Evolutionary conservation across 2,113 vertebrate species (phyloP).

Genomic region (Anguilla japonica): DNA sequence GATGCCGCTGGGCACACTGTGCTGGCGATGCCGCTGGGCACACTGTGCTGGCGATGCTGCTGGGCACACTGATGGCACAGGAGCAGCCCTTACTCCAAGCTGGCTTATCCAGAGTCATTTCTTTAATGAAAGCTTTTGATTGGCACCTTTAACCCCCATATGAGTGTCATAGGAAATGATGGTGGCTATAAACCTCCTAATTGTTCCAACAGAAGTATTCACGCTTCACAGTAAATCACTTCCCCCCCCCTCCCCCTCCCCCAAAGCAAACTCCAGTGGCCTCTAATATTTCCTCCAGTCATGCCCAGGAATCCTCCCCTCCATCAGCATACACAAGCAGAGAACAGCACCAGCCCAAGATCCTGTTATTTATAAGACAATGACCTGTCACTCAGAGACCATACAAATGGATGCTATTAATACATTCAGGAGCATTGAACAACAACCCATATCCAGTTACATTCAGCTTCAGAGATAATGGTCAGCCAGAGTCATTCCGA

Average conservation of each 20-base stretch:
- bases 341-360: slow-evolving; percentile 59
- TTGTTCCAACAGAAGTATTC: not conserved
- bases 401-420: slow-evolving; percentile 64
- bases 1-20: too few species aligned
- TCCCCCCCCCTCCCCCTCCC: not conserved
- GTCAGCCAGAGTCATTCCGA: not conserved
- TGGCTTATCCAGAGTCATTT: not conserved
- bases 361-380: slow-evolving; percentile 51
- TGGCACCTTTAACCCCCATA: not conserved
- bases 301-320: not conserved
- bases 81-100: not conserved
- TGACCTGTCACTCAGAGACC: slow-evolving; percentile 54
- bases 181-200: not conserved
- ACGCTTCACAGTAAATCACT: not conserved
- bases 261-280: not conserved
- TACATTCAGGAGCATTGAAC: slow-evolving; percentile 45
- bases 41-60: not conserved
- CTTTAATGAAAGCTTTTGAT: not conserved
- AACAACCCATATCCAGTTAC: not conserved
- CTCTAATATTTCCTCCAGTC: slow-evolving; percentile 10
- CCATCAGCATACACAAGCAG: not conserved
- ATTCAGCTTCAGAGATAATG: not conserved
- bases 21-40: too few species aligned
- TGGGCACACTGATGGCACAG: not conserved
- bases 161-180: not conserved